Evolutionary conservation across 2,113 vertebrate genomes (phyloP).

Genomic region (Panthera leo): DNA sequence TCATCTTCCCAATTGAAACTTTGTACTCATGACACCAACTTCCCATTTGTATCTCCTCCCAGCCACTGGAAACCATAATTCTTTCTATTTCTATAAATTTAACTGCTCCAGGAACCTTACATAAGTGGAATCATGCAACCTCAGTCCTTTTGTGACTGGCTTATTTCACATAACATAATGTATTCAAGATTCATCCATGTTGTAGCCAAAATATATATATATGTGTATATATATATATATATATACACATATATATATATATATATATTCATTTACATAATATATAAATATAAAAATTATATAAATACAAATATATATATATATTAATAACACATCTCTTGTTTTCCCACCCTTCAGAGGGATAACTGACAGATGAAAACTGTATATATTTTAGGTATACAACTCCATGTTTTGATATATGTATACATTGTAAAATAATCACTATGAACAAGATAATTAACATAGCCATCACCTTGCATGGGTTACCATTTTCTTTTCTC

Average conservation of each 20-base stretch:
- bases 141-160: background rate
- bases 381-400: background rate
- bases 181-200: background rate
- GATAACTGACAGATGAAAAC: background rate
- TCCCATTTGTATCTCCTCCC: background rate
- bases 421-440: background rate
- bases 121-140: background rate
- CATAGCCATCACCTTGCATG: background rate
- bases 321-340: background rate
- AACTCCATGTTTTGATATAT: background rate
- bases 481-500: background rate
- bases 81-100: background rate
- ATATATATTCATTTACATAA: background rate
- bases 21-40: too few relatives aligned
- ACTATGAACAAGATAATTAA: background rate
- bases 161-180: background rate
- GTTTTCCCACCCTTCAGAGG: background rate
- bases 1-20: background rate
- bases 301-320: background rate
- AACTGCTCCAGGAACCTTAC: background rate
- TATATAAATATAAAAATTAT: too few relatives aligned
- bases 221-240: background rate
- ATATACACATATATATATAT: too few relatives aligned
- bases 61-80: background rate
- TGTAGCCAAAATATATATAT: background rate